Base-by-base conservation (phyloP, 2,888 invertebrate genomes). In the Synanthedon andrenaeformis region DNA sequence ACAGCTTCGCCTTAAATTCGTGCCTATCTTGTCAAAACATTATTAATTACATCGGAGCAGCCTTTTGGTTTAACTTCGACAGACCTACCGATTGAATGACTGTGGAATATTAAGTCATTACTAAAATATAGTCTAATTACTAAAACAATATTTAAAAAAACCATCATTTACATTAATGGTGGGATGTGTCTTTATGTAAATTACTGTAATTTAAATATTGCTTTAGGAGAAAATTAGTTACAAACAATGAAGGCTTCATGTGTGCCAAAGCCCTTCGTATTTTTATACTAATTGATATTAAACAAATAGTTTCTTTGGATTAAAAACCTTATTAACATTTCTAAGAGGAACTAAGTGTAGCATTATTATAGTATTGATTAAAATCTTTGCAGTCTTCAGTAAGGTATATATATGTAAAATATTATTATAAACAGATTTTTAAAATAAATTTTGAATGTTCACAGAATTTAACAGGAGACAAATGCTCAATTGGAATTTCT, bases 1-100 rank as follows among this genome's bases (percentile, higher is more conserved):
- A 85, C 72, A 84, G 82, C 83, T 84, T 85, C 82, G 84, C 85
- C 84, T 80, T 85, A 84, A 86, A 85, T 85, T 86, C 81, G 79
- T 85, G 84, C 85, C 82, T 69, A 72, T 79, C 80, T 83, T 81
- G 78, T 82, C 80, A 76, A 78, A 77, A 78, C 72, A 70, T 80
- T 75, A 73, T 79, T 77, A 75, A 79, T 76, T 83, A 82, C 82
- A 79, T 83, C 81, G 73, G 80, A 85, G 86, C 85, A 85, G 85
- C 82, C 84, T 85, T 85, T 85, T 82, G 78, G 79, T 82, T 82
- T 71, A 76, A 72, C 73, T 76, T 70, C 35, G 71, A 82, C 66
- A 59, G 76, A 76, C 74, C 75, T 79, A 76, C 71, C 76, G 64
- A 10, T 70, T 71, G 74, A 76, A 86, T 86, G 87, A 87, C 87